Evolutionary conservation across 2,888 invertebrate genomes (phyloP).

Genomic region (Endotricha flammealis): DNA sequence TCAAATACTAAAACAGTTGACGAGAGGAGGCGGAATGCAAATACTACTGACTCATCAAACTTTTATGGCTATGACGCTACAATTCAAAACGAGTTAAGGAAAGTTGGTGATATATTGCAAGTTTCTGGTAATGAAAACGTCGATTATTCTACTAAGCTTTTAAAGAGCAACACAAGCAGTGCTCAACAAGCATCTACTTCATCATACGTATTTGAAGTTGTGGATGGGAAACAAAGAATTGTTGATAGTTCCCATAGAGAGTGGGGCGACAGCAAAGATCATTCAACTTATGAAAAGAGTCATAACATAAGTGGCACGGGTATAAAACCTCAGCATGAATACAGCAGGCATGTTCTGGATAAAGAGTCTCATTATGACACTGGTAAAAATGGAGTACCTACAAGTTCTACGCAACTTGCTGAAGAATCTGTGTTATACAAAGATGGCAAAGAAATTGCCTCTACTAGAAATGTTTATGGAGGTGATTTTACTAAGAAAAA

Average conservation of each 20-base stretch:
- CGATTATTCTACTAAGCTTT: constrained; percentile 66
- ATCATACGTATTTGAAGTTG: constrained; percentile 80
- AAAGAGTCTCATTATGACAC: constrained; percentile 78
- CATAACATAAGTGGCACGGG: constrained; percentile 75
- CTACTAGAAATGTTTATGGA: constrained; percentile 60
- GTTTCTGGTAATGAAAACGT: constrained; percentile 53
- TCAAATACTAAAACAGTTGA: constrained; percentile 34
- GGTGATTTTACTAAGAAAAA: constrained; percentile 67
- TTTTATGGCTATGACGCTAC: constrained; percentile 69
- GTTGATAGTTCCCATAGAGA: constrained; percentile 79
- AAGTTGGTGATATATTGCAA: constrained; percentile 65
- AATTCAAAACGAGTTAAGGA: constrained; percentile 61
- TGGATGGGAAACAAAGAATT: constrained; percentile 80
- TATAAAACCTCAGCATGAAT: constrained; percentile 77
- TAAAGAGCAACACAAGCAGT: constrained; percentile 78
- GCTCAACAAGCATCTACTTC: constrained; percentile 80
- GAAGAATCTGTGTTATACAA: constrained; percentile 63
- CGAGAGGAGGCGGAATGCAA: constrained; percentile 43
- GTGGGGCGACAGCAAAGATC: constrained; percentile 74
- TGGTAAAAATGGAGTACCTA: constrained; percentile 74
- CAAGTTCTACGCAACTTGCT: constrained; percentile 55
- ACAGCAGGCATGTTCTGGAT: constrained; percentile 72
- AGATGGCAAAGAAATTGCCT: constrained; percentile 67
- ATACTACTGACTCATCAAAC: constrained; percentile 64
- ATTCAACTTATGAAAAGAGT: constrained; percentile 72